These are phyloP conservation scores for Ceyx melanurus DNA, from an alignment of 2,113 vertebrate species.

Conservation along the genomic window DNA sequence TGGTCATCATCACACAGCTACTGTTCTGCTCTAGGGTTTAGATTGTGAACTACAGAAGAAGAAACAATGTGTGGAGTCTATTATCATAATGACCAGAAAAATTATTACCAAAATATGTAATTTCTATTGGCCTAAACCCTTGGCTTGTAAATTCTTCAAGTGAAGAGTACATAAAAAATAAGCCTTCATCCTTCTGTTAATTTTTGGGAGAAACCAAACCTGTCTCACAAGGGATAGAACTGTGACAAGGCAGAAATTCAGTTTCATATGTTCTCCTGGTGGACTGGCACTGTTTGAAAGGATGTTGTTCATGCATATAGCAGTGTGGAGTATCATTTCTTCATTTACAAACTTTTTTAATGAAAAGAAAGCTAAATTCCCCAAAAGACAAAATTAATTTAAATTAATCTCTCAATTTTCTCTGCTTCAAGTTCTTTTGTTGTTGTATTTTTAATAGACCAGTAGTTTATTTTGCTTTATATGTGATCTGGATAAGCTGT, in stretches of 20 bases:
- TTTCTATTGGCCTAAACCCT: background rate
- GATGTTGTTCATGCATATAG: background rate
- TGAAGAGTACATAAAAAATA: background rate
- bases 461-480: background rate
- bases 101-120: background rate
- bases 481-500: background rate
- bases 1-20: background rate
- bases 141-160: background rate
- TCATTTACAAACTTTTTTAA: background rate
- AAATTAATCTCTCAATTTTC: background rate
- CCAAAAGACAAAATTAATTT: background rate
- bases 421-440: background rate
- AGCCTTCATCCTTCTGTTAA: background rate
- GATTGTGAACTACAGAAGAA: background rate
- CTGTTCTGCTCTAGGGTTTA: background rate
- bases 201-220: background rate
- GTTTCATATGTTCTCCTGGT: background rate
- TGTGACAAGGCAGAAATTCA: background rate
- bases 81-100: background rate
- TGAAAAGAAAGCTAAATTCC: background rate
- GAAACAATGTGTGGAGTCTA: background rate
- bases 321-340: background rate
- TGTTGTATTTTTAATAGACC: background rate
- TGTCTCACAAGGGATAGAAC: background rate
- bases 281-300: background rate